Percentiles rank a stretch among this genome's conserved stretches.
Evolutionary conservation across 1,140 invertebrate genomes (phyloP).

Genomic region (Pantala flavescens): DNA sequence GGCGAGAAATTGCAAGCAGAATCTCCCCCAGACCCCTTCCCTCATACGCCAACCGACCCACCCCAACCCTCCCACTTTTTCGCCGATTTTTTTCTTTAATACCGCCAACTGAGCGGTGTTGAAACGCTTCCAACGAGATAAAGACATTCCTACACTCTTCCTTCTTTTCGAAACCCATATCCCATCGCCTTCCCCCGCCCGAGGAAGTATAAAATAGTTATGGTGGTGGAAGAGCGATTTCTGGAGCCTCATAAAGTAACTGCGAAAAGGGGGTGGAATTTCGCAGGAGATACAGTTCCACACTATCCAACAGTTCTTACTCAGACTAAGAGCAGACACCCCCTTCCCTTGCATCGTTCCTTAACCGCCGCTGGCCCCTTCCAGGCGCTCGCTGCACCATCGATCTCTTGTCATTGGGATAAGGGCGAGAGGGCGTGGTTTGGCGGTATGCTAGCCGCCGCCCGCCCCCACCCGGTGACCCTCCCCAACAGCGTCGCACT

Average conservation of each 20-base stretch:
- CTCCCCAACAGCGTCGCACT: too few relatives aligned
- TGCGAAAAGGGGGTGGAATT: background rate
- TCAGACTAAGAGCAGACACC: background rate
- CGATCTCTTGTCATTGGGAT: background rate
- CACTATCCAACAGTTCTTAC: background rate
- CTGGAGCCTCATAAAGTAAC: background rate
- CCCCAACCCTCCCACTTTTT: background rate
- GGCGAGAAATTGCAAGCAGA: too few relatives aligned
- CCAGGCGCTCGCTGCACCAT: background rate
- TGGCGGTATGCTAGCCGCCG: background rate
- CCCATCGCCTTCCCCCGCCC: background rate
- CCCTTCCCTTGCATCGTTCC: background rate
- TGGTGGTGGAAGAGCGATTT: slow-evolving; percentile 4
- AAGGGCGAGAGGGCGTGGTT: background rate
- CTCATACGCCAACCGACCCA: background rate
- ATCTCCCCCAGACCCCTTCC: background rate
- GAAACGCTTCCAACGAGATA: slow-evolving; percentile 5
- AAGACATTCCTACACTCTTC: background rate
- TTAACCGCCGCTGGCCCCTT: background rate
- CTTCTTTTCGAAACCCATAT: background rate
- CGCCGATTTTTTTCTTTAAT: background rate
- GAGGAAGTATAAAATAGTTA: slow-evolving; percentile 2
- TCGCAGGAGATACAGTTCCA: background rate
- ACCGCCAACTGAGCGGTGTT: background rate
- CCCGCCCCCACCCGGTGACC: background rate